These are phyloP conservation scores for Apaloderma vittatum DNA, from an alignment of 2,113 vertebrate species.

Conservation along the genomic window DNA sequence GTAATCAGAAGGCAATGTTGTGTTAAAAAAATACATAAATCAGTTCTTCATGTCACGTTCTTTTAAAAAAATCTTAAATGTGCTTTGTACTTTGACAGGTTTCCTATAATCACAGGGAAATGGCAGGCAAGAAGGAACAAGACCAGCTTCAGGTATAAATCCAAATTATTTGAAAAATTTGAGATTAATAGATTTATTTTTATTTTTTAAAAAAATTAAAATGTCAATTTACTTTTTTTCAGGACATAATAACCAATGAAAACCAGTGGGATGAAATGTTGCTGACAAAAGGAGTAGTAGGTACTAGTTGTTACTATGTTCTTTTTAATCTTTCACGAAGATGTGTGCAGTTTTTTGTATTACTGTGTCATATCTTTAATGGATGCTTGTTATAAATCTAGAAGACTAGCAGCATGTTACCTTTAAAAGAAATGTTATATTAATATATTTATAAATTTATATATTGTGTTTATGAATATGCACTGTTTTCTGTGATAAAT, in stretches of 20 bases:
- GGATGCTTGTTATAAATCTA: neutral
- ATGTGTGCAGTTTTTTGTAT: neutral
- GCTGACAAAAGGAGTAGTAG: constrained; percentile 77
- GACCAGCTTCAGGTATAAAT: constrained; percentile 76
- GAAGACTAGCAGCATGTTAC: neutral
- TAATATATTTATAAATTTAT: neutral
- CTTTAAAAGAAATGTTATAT: neutral
- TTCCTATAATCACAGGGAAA: constrained; percentile 44
- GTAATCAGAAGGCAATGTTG: neutral
- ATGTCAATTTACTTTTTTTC: constrained; percentile 19
- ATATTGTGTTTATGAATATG: neutral
- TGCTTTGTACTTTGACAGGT: neutral
- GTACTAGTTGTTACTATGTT: constrained; percentile 49
- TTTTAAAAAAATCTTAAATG: neutral
- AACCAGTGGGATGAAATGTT: constrained; percentile 80
- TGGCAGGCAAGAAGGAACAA: constrained; percentile 79
- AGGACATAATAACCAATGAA: constrained; percentile 65
- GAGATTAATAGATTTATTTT: neutral
- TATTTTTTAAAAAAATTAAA: neutral
- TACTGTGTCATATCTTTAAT: neutral
- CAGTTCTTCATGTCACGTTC: neutral
- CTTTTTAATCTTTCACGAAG: neutral
- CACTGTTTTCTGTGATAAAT: neutral
- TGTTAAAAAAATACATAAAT: neutral
- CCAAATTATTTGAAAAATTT: neutral